Evolutionary conservation across 2,797 vertebrate species (phyloP).

Genomic region (Pangasius macronema): DNA sequence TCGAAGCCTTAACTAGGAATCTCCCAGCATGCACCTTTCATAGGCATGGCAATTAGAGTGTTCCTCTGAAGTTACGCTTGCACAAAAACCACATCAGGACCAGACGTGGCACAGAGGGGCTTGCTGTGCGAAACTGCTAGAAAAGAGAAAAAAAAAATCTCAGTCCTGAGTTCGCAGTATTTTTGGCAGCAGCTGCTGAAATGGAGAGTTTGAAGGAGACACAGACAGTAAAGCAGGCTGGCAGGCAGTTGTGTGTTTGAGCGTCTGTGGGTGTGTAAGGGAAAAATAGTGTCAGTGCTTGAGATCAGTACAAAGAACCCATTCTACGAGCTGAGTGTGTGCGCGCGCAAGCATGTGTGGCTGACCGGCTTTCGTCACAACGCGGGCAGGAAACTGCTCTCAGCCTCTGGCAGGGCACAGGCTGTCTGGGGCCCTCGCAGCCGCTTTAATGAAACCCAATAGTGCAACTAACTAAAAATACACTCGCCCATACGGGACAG

Average conservation of each 20-base stretch:
- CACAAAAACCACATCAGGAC: constrained; percentile 63
- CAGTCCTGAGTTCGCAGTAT: constrained; percentile 23
- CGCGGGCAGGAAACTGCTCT: constrained; percentile 72
- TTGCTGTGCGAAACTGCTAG: constrained; percentile 52
- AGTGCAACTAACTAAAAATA: constrained; percentile 76
- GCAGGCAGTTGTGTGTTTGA: constrained; percentile 42
- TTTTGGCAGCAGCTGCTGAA: constrained; percentile 16
- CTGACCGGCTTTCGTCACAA: constrained; percentile 69
- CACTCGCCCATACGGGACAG: constrained; percentile 60
- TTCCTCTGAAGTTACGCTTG: constrained; percentile 31
- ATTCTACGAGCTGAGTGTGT: constrained; percentile 54
- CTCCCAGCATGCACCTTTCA: constrained; percentile 24
- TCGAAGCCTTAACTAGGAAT: constrained; percentile 31
- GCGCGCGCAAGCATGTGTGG: constrained; percentile 46
- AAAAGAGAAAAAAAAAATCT: background rate
- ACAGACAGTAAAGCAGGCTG: constrained; percentile 56
- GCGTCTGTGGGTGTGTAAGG: constrained; percentile 58
- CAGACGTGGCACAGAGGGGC: constrained; percentile 21
- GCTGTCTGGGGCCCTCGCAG: constrained; percentile 57
- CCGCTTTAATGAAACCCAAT: constrained; percentile 71
- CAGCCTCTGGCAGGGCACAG: constrained; percentile 48
- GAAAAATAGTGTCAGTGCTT: constrained; percentile 63
- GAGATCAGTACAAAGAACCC: constrained; percentile 60
- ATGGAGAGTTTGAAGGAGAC: constrained; percentile 31
- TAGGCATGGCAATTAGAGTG: constrained; percentile 22